Base-by-base conservation (phyloP, 2,113 vertebrate species). In the Riparia riparia region DNA sequence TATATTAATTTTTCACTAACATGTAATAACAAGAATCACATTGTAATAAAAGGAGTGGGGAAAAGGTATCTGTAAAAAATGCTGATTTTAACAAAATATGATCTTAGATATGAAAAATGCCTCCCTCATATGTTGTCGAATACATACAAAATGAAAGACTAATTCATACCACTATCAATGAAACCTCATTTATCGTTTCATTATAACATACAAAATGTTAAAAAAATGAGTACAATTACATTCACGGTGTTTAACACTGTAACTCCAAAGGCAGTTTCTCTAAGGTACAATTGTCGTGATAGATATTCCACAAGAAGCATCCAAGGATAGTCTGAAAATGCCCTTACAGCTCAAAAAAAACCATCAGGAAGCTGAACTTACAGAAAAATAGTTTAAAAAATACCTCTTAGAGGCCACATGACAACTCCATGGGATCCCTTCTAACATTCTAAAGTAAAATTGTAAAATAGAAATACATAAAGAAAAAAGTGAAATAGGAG, bases 241-340 rank as follows among this genome's bases (percentile, higher is more conserved):
- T 51, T 68, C 32, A 47, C 13, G 37, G 71, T 2, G 2, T 70
- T 78, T 49, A 47, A 71, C 14, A 13, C 22, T 34, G 13, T 12
- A 86, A 82, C 42, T 90, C 21, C 57, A 72, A 78, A 64, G n/a
- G 19, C 51, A 68, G 18, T 17, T 69, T 82, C 73, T 41, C 17
- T 14, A 69, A 60, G 32, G 12, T 11, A 65, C 19, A 72, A 74
- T 12, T 53, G 70, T 18, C 8, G 1, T 63, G 47, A 74, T 0
- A 79, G 19, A 39, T 37, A 49, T 15, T 53, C 53, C 25, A 85
- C 12, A 72, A 65, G n/a, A 91, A 69, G 17, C 22, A 82, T 17
- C 17, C 31, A 61, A 45, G 21, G 17, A 69, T 18, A 57, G 17
- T 22, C 49, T 0, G 0, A 28, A 94, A 92, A 71, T 2, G 4